These are phyloP conservation scores for Cantharis lateralis DNA, from an alignment of 2,888 invertebrate genomes.

Conservation along the genomic window DNA sequence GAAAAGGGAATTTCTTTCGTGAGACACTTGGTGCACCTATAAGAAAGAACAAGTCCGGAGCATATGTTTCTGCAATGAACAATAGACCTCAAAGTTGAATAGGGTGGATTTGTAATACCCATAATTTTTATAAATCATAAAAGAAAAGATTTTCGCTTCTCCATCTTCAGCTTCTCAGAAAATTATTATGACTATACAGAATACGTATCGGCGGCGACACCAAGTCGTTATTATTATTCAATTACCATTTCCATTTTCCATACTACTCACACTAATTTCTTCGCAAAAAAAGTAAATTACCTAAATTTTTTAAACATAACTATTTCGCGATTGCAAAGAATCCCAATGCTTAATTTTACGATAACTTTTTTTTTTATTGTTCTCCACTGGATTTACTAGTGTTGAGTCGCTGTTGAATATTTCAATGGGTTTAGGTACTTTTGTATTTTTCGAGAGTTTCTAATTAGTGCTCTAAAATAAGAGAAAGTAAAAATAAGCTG, in stretches of 20 bases:
- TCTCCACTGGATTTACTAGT: background rate
- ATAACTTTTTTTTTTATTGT: background rate
- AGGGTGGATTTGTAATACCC: background rate
- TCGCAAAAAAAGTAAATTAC: too few relatives aligned
- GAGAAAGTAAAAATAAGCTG: background rate
- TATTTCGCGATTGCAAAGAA: background rate
- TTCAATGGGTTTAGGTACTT: background rate
- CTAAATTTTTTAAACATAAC: too few relatives aligned
- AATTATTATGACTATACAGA: background rate
- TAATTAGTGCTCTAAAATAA: background rate
- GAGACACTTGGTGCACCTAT: background rate
- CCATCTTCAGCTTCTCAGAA: background rate
- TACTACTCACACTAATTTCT: too few relatives aligned
- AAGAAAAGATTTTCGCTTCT: background rate
- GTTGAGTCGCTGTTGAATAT: background rate
- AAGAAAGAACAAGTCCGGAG: background rate
- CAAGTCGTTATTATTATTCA: too few relatives aligned
- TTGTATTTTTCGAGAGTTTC: background rate
- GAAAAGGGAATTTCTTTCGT: background rate
- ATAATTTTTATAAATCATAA: background rate
- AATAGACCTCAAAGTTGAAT: background rate
- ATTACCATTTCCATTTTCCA: too few relatives aligned
- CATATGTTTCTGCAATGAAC: background rate
- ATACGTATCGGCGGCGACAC: background rate
- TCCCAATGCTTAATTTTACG: background rate